phyloP scores from a whole-genome alignment of 2,113 vertebrate genomes.

The Cyphomyrus discorhynchus region DNA sequence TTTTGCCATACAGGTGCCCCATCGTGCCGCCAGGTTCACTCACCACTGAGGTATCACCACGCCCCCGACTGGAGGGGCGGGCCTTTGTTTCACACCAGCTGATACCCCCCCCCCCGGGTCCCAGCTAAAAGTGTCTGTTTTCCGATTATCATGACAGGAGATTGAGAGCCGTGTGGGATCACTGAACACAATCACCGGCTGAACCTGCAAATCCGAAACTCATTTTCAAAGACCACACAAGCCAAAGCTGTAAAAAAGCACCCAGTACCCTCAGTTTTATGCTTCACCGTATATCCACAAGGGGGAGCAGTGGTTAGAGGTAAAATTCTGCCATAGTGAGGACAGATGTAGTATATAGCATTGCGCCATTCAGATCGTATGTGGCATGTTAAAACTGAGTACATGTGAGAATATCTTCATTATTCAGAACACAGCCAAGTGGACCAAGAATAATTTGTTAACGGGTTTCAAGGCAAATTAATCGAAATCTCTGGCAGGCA shows the following conservation, averaged over 20 bases:
- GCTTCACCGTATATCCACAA: background rate
- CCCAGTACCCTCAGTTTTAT: background rate
- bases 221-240: background rate
- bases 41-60: background rate
- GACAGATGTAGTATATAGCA: background rate
- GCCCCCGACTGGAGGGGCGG: background rate
- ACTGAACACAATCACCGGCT: background rate
- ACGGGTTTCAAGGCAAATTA: background rate
- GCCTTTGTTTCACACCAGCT: background rate
- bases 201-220: background rate
- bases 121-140: background rate
- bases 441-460: conserved; percentile 8
- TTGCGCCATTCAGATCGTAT: background rate
- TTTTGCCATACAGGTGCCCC: background rate
- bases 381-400: background rate
- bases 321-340: background rate
- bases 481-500: conserved; percentile 6
- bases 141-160: background rate
- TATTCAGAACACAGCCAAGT: conserved; percentile 13
- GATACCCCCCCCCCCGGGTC: background rate
- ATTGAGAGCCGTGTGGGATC: background rate
- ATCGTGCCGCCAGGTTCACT: background rate
- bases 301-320: background rate
- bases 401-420: background rate
- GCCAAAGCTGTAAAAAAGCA: background rate